Evolutionary conservation across 2,113 vertebrate genomes (phyloP), one percentile per base, ranked within the genome.

Genomic region (Dipodomys stephensi): DNA sequence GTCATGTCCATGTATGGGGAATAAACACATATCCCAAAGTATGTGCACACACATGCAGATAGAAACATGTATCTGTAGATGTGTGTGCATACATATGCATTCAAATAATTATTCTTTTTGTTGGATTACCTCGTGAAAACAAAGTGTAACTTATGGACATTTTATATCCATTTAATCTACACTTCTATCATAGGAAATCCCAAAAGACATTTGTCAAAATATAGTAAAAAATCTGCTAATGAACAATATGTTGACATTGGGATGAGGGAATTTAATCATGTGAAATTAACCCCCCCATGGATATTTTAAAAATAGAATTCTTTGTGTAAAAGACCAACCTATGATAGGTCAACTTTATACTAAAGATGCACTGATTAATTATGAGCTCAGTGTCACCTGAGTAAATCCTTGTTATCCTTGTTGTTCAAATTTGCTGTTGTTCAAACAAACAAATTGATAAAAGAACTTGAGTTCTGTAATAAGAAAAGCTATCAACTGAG

Each of bases 271-370:
- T 7, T 76, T 83, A 69, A 78, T n/a, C 88, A 57, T 13, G 57
- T 13, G 35, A 18, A 69, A 60, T 68, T 53, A 69, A 23, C 85
- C 35, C 13, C 27, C 18, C 27, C 60, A 23, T 74, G 23, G 8
- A 72, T 25, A 87, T 78, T 88, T 69, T 87, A 39, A 84, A 96
- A 94, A 95, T 67, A 44, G 0, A n/a, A 74, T 72, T 60, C 15
- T 83, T 91, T 74, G 76, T 67, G 18, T 5, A 71, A 78, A 67
- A 96, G 88, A 71, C 30, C 44, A 93, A 44, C 0, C 0, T 49
- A 28, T 62, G 46, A 90, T 7, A 64, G 23, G 18, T 67, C 6
- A n/a, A 25, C 81, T 44, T 32, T 46, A 57, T 25, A 79, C 87
- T n/a, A 92, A 85, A 39, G 39, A 83, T n/a, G 53, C 2, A 78